Conservation (phyloP, 2,113 vertebrate genomes). For the Serilophus lunatus region DNA sequence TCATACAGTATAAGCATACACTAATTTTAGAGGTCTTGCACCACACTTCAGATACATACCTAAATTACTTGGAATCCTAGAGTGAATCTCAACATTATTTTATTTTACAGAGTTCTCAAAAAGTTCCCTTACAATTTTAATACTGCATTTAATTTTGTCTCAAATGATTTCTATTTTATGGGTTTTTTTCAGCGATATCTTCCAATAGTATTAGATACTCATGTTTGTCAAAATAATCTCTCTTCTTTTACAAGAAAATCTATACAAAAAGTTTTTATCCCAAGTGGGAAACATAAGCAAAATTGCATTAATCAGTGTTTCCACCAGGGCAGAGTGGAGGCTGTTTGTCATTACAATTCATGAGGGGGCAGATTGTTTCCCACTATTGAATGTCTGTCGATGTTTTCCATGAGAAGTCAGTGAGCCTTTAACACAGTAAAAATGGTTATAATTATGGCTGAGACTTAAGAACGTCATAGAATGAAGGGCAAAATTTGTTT, state of each 20-base stretch:
- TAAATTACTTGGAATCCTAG: not conserved
- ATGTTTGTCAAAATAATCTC: not conserved
- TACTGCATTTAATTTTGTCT: not conserved
- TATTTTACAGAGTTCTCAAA: not conserved
- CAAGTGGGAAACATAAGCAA: not conserved
- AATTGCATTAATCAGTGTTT: not conserved
- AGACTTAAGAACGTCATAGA: not conserved
- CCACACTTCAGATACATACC: not conserved
- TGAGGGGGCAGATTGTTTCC: not conserved
- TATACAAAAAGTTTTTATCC: not conserved
- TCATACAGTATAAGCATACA: rapidly evolving
- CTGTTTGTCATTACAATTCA: not conserved
- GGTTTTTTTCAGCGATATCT: not conserved
- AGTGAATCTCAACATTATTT: not conserved
- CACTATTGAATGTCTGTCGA: not conserved
- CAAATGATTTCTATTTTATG: not conserved
- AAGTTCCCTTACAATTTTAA: not conserved
- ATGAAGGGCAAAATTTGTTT: not conserved
- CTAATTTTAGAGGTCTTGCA: not conserved
- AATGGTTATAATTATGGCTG: not conserved
- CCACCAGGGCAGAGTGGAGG: not conserved
- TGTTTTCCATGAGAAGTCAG: not conserved
- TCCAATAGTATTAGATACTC: not conserved
- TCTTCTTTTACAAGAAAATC: conserved; percentile 4
- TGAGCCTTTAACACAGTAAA: not conserved